Percentiles rank a stretch among this genome's conserved stretches.
Evolutionary conservation across 2,797 vertebrate genomes (phyloP).

Genomic region (Cichlasoma orientale): DNA sequence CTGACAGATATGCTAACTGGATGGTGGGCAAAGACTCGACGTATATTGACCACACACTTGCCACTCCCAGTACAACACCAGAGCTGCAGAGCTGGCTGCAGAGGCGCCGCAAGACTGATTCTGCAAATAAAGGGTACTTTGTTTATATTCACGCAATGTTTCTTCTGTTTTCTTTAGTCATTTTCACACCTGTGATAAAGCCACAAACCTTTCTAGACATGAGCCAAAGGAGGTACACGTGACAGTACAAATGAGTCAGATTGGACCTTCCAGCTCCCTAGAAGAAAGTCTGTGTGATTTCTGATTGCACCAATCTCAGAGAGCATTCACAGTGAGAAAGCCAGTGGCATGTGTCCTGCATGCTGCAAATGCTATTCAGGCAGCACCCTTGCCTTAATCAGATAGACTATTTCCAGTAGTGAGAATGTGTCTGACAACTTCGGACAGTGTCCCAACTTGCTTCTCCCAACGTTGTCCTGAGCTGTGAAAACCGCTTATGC

Average conservation of each 20-base stretch:
- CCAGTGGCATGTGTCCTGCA: not conserved
- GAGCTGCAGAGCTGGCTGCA: conserved; percentile 91
- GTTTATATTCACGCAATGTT: not conserved
- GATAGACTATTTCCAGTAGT: not conserved
- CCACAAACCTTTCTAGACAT: not conserved
- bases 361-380: not conserved
- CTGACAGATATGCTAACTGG: conserved; percentile 92
- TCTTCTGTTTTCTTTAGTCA: not conserved
- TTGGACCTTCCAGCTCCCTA: not conserved
- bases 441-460: not conserved
- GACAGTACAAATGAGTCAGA: too few relatives aligned
- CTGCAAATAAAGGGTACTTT: conserved; percentile 80
- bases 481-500: not conserved
- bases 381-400: not conserved
- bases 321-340: not conserved
- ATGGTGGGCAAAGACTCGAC: conserved; percentile 92
- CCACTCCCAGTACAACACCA: conserved; percentile 89
- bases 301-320: not conserved
- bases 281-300: not conserved
- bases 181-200: not conserved
- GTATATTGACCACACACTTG: conserved; percentile 88
- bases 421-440: not conserved
- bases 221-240: not conserved
- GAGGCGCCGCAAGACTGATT: conserved; percentile 81
- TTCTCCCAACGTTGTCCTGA: not conserved